Conservation (phyloP, 2,113 vertebrate genomes). For the Cyphomyrus discorhynchus region DNA sequence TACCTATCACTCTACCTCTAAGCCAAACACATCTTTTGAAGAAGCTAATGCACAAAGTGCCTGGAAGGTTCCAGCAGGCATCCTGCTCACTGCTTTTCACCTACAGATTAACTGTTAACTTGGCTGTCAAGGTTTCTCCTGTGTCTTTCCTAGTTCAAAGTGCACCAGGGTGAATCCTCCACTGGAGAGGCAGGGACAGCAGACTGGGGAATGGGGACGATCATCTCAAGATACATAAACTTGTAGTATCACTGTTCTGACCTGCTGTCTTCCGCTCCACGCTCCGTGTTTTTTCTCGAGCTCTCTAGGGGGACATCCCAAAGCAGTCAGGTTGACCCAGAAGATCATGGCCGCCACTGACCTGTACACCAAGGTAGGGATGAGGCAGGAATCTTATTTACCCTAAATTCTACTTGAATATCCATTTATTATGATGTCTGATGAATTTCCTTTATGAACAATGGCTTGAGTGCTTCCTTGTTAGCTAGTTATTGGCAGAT, state of each 20-base stretch:
- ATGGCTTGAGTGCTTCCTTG: background rate
- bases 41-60: background rate
- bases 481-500: background rate
- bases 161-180: conserved; percentile 31
- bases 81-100: background rate
- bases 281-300: background rate
- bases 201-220: conserved; percentile 21
- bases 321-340: background rate
- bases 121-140: conserved; percentile 26
- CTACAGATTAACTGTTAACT: conserved; percentile 65
- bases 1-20: background rate
- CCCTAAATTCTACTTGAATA: background rate
- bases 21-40: background rate
- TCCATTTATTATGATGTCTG: background rate
- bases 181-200: background rate
- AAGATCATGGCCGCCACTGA: conserved; percentile 49
- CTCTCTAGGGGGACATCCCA: background rate
- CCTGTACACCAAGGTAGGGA: conserved; percentile 58
- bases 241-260: background rate
- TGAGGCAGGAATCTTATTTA: background rate
- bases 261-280: background rate
- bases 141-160: conserved; percentile 54
- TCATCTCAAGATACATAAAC: background rate
- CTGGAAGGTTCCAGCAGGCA: background rate
- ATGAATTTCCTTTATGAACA: background rate